Evolutionary conservation across 1,140 invertebrate species (phyloP).

Genomic region (Bombus impatiens): DNA sequence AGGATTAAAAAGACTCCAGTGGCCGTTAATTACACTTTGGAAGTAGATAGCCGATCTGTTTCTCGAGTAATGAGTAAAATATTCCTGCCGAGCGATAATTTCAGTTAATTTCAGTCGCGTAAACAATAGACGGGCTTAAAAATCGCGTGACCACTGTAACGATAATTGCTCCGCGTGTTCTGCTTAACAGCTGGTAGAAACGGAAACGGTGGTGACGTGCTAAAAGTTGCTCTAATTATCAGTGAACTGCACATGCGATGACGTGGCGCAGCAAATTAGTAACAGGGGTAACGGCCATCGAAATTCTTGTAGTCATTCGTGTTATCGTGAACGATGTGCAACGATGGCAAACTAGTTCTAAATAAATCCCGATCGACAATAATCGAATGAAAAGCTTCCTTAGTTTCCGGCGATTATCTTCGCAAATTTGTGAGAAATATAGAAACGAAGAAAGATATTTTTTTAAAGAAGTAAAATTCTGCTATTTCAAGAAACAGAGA

Average conservation of each 20-base stretch:
- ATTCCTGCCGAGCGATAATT: not conserved
- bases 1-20: not conserved
- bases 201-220: slow-evolving; percentile 3
- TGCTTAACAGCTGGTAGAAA: slow-evolving; percentile 8
- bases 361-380: not conserved
- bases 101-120: not conserved
- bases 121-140: not conserved
- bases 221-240: slow-evolving; percentile 24
- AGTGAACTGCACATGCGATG: slow-evolving; percentile 1
- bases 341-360: not conserved
- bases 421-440: not conserved
- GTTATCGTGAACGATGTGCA: not conserved
- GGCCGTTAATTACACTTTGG: not conserved
- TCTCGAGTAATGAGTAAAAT: not conserved
- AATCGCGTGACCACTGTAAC: slow-evolving; percentile 24
- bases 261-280: slow-evolving; percentile 19
- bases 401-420: not conserved
- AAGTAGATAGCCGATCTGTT: not conserved
- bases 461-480: not conserved
- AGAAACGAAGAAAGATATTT: not conserved
- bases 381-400: not conserved
- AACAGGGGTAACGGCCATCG: not conserved
- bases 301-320: slow-evolving; percentile 6
- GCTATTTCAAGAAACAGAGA: not conserved
- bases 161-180: slow-evolving; percentile 1